Percentiles rank a stretch among this genome's conserved stretches.
phyloP scores from a whole-genome alignment of 2,888 invertebrate species.

The Amiota mariae region DNA sequence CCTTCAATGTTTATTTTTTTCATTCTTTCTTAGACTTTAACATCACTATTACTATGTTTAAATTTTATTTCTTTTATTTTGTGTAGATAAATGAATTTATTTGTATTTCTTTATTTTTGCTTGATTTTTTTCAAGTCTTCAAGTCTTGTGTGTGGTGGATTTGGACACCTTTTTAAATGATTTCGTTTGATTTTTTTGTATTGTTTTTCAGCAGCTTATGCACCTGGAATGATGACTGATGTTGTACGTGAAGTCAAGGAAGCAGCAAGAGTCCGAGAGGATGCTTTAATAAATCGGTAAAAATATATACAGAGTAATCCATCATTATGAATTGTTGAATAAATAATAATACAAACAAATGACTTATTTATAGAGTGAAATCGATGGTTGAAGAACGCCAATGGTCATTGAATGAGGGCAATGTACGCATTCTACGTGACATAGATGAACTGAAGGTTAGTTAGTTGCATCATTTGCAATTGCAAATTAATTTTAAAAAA shows the following conservation, averaged over 20 bases:
- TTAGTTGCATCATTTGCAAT: neutral
- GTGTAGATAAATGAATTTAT: neutral
- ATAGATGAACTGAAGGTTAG: conserved; percentile 73
- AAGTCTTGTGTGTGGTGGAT: too few species aligned
- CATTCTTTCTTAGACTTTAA: too few species aligned
- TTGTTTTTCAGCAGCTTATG: conserved; percentile 74
- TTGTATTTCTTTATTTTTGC: conserved; percentile 31
- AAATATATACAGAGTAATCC: neutral
- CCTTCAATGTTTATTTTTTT: neutral
- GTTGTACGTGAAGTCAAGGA: conserved; percentile 83
- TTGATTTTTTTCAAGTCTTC: neutral
- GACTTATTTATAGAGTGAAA: conserved; percentile 63
- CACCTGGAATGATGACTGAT: conserved; percentile 83
- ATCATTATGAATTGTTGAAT: neutral
- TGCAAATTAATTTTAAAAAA: neutral
- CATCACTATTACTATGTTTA: neutral
- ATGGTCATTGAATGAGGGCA: conserved; percentile 72
- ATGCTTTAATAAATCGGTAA: conserved; percentile 77
- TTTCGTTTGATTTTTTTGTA: neutral
- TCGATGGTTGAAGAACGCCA: conserved; percentile 73
- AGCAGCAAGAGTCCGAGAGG: conserved; percentile 82
- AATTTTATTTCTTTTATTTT: neutral
- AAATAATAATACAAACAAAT: neutral
- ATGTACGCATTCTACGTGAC: conserved; percentile 71
- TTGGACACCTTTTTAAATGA: neutral